A percentile compares a stretch with the other conserved stretches of the same genome.
Evolutionary conservation across 1,140 invertebrate genomes (phyloP).

Genomic region (Bombyx mandarina): DNA sequence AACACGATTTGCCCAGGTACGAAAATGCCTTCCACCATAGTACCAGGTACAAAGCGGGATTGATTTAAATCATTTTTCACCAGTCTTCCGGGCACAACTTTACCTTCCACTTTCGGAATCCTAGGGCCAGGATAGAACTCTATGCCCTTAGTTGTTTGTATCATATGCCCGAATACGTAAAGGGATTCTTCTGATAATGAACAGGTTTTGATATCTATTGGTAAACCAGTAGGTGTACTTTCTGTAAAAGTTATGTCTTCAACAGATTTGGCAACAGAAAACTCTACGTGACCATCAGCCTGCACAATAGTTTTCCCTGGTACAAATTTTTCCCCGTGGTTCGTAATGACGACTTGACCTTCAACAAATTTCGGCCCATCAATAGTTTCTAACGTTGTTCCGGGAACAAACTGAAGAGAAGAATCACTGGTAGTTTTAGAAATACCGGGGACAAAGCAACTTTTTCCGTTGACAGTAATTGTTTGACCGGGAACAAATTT

Average conservation of each 20-base stretch:
- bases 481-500: conserved; percentile 80
- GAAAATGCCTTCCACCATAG: conserved; percentile 77
- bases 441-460: conserved; percentile 72
- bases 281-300: conserved; percentile 70
- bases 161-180: conserved; percentile 78
- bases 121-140: conserved; percentile 78
- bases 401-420: conserved; percentile 74
- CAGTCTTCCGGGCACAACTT: conserved; percentile 78
- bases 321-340: conserved; percentile 73
- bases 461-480: conserved; percentile 67
- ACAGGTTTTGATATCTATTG: conserved; percentile 74
- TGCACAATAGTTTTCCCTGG: conserved; percentile 73
- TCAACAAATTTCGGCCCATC: conserved; percentile 77
- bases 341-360: conserved; percentile 75
- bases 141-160: conserved; percentile 76
- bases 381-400: conserved; percentile 76
- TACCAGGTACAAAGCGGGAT: conserved; percentile 79
- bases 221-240: conserved; percentile 67
- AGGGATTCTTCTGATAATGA: conserved; percentile 68
- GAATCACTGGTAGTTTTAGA: conserved; percentile 36
- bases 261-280: conserved; percentile 73
- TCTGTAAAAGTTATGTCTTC: conserved; percentile 72
- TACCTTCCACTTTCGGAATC: conserved; percentile 64
- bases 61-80: conserved; percentile 74
- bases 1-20: conserved; percentile 81